Conservation (phyloP, 2,113 vertebrate genomes). For the Laticauda colubrina region DNA sequence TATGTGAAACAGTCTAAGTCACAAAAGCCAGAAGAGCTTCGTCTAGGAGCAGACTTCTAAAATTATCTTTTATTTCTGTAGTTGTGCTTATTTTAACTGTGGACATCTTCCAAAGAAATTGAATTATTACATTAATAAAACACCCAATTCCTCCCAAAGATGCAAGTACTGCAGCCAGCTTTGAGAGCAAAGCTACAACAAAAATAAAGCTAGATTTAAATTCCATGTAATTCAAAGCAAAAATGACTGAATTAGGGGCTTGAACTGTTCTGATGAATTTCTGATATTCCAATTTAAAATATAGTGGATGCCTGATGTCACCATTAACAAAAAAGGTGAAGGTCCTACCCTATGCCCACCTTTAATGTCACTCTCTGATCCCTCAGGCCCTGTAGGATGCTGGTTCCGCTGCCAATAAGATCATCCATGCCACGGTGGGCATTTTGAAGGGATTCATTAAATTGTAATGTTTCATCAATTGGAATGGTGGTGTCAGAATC, state of each 20-base stretch:
- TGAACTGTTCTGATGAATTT: background rate
- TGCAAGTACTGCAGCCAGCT: background rate
- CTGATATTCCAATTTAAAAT: background rate
- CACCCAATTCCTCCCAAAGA: background rate
- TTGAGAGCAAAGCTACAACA: background rate
- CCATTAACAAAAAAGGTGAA: background rate
- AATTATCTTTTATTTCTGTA: background rate
- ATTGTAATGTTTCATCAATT: slow-evolving; percentile 93
- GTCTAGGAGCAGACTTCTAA: background rate
- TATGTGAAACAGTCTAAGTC: background rate
- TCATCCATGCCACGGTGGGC: slow-evolving; percentile 94
- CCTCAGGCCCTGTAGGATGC: slow-evolving; percentile 88
- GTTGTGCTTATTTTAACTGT: background rate
- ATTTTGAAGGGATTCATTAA: slow-evolving; percentile 86
- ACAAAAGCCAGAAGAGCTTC: background rate
- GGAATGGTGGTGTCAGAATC: slow-evolving; percentile 95
- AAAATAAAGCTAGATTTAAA: background rate
- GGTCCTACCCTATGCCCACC: slow-evolving; percentile 72
- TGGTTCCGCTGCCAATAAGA: slow-evolving; percentile 89
- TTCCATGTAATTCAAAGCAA: background rate
- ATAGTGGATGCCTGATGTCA: background rate
- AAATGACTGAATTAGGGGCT: background rate
- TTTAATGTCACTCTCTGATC: slow-evolving; percentile 93
- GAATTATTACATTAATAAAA: background rate
- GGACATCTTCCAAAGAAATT: background rate